phyloP scores from a whole-genome alignment of 92 coral and sea anemone genomes.

The Paragorgia papillata region DNA sequence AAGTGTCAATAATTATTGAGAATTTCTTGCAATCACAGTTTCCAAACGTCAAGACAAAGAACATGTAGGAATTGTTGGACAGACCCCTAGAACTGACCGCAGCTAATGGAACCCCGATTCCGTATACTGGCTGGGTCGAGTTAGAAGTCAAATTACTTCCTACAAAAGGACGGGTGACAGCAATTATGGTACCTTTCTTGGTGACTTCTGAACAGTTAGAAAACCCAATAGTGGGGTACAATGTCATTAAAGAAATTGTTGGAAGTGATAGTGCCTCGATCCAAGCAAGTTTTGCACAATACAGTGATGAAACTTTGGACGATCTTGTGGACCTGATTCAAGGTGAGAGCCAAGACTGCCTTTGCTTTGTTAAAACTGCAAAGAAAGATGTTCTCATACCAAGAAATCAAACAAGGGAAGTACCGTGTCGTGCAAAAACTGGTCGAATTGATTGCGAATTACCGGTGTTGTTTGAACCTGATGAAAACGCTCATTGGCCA shows the following conservation, averaged over 20 bases:
- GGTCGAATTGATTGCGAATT: constrained; percentile 6
- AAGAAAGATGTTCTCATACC: constrained; percentile 2
- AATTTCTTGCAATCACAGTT: constrained; percentile 3
- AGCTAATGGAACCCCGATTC: constrained; percentile 46
- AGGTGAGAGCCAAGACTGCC: constrained; percentile 19
- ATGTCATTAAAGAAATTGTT: constrained; percentile 47
- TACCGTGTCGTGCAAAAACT: constrained; percentile 41
- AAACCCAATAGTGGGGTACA: constrained; percentile 51
- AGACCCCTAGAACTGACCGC: constrained; percentile 33
- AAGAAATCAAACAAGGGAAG: constrained; percentile 1
- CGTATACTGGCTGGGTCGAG: constrained; percentile 50
- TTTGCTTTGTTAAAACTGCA: constrained; percentile 32
- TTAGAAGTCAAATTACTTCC: constrained; percentile 33
- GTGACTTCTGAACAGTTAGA: constrained; percentile 45
- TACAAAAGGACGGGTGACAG: constrained; percentile 2
- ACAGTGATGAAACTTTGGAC: neutral
- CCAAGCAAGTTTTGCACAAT: constrained; percentile 25
- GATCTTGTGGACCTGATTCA: constrained; percentile 34
- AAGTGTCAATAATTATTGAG: constrained; percentile 5
- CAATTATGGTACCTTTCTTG: constrained; percentile 46
- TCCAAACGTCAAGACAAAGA: constrained; percentile 11
- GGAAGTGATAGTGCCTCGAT: neutral
- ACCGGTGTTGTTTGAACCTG: constrained; percentile 45
- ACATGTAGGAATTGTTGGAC: constrained; percentile 26
- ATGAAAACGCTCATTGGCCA: constrained; percentile 36